Evolutionary conservation across 2,113 vertebrate genomes (phyloP).

Genomic region (Pionites leucogaster): DNA sequence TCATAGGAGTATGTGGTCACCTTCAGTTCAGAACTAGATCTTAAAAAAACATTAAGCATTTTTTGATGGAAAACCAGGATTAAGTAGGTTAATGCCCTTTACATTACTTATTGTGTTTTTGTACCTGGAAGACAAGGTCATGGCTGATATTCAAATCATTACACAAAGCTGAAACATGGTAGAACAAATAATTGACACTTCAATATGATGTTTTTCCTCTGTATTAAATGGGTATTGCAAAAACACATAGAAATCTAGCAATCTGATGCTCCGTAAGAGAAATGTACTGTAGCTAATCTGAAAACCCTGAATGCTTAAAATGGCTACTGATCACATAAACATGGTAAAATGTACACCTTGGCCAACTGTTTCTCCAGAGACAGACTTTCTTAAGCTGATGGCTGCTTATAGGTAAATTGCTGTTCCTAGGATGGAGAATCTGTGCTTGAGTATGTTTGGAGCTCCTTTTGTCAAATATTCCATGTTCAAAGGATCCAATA

Average conservation of each 20-base stretch:
- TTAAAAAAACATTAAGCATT: neutral
- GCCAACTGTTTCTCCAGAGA: neutral
- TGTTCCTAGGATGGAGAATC: neutral
- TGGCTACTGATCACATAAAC: neutral
- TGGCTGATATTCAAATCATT: neutral
- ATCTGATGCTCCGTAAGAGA: neutral
- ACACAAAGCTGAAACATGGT: neutral
- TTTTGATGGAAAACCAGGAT: neutral
- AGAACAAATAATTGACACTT: slow-evolving; percentile 33
- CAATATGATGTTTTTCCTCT: neutral
- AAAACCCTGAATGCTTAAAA: neutral
- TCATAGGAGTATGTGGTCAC: neutral
- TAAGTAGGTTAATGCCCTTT: neutral
- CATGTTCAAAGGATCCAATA: neutral
- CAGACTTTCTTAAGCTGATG: neutral
- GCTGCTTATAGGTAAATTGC: neutral
- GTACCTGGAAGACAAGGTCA: neutral
- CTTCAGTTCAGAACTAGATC: neutral
- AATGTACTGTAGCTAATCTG: neutral
- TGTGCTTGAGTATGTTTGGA: neutral
- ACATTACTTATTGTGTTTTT: neutral
- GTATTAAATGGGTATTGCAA: neutral
- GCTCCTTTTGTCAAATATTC: neutral
- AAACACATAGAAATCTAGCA: neutral
- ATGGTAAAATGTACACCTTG: neutral